Evolutionary conservation across 2,113 vertebrate genomes (phyloP), one percentile per base, ranked within the genome.

Genomic region (Lepus timidus): DNA sequence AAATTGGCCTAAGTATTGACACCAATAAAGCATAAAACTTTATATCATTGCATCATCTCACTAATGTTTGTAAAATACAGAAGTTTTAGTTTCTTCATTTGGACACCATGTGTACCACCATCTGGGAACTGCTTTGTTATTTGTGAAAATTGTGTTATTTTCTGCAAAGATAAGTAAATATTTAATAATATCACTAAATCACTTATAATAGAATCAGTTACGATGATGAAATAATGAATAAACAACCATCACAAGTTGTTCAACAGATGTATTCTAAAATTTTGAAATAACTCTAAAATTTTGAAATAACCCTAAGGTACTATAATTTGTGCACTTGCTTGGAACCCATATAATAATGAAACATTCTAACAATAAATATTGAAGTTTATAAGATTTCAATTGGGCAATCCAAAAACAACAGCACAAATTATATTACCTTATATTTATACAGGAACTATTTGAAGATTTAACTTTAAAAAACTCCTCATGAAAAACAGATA

Each of bases 61-160:
- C 51, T 71, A 91, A 89, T 73, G 90, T 88, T 95, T 64, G 84
- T 67, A 33, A 84, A 94, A 36, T 83, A 71, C 36, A 92, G 93
- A 97, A 96, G 52, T 89, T 94, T 92, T 84, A 92, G 52, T 87
- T 10, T 93, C 74, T 89, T 96, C 82, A 96, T 92, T 85, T 94
- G 95, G 58, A 95, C 84, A 80, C 88, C 80, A 70, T 90, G 70
- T 97, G 81, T 74, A 82, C 67, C 14, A 88, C 95, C 91, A 92
- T 95, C 91, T 97, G 79, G 88, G 23, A 85, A 87, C 20, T 71
- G 19, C 62, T 87, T 96, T 96, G 49, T 55, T 89, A 82, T 87
- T 91, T 92, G n/a, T 85, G 44, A 22, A 94, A 71, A 73, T 61
- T 68, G 20, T 81, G 73, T 16, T 51, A 78, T 91, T 97, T 95